Evolutionary conservation across 2,797 vertebrate genomes (phyloP).

Genomic region (Ctenopoma kingsleyae): DNA sequence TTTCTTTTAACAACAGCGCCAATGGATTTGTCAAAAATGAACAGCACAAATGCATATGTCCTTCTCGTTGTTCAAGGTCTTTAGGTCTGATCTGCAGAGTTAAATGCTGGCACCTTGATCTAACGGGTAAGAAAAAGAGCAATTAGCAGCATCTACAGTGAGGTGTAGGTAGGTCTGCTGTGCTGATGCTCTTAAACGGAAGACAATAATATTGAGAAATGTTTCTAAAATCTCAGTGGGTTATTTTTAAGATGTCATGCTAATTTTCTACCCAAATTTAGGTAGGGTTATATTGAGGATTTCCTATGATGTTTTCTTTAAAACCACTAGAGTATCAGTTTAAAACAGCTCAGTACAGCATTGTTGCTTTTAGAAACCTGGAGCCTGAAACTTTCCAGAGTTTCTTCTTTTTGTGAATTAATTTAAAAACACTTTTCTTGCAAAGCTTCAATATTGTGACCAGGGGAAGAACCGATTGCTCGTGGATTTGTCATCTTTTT

Average conservation of each 20-base stretch:
- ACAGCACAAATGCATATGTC: not conserved
- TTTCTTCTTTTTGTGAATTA: not conserved
- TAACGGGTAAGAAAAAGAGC: conserved; percentile 51
- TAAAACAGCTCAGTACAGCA: not conserved
- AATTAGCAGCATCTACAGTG: conserved; percentile 1
- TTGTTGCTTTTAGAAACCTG: not conserved
- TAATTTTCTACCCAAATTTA: not conserved
- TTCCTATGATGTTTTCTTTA: not conserved
- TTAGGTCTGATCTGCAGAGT: conserved; percentile 26
- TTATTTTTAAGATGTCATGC: conserved; percentile 4
- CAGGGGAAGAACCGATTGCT: conserved; percentile 4
- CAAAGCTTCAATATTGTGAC: conserved; percentile 12
- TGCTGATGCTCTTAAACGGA: not conserved
- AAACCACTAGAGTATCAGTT: not conserved
- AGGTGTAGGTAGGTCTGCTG: not conserved
- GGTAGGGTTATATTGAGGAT: not conserved
- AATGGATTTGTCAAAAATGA: conserved; percentile 29
- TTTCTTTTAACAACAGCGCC: conserved; percentile 26
- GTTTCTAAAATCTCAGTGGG: conserved; percentile 8
- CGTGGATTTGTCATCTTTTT: conserved; percentile 12
- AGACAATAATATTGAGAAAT: not conserved
- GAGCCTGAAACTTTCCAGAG: not conserved
- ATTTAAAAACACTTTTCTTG: not conserved
- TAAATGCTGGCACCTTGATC: conserved; percentile 46
- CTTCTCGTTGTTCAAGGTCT: conserved; percentile 26